phyloP scores from a whole-genome alignment of 2,888 invertebrate genomes.

The Microctonus brassicae region DNA sequence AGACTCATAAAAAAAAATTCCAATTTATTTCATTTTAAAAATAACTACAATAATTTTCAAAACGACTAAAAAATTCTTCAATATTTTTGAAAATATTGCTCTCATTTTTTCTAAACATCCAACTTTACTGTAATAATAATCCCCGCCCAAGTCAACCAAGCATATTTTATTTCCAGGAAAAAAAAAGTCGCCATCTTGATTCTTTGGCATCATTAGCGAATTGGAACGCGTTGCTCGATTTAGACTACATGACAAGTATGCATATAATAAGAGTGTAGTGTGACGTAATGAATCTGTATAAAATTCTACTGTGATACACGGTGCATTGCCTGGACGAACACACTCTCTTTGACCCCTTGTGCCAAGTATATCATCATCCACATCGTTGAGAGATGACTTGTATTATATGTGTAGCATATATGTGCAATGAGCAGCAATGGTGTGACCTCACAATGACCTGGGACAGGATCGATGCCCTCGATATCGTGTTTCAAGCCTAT shows the following conservation, averaged over 20 bases:
- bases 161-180: not conserved
- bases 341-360: conserved; percentile 10
- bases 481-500: conserved; percentile 40
- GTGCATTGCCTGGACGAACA: conserved; percentile 46
- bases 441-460: conserved; percentile 63
- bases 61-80: too few species aligned
- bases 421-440: conserved; percentile 50
- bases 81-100: too few species aligned
- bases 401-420: not conserved
- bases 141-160: conserved; percentile 14
- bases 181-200: conserved; percentile 32
- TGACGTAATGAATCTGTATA: not conserved
- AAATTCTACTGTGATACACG: conserved; percentile 32
- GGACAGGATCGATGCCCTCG: conserved; percentile 66
- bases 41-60: too few species aligned
- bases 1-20: too few species aligned
- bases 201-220: conserved; percentile 56
- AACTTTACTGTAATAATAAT: not conserved
- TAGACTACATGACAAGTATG: conserved; percentile 36
- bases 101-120: too few species aligned
- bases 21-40: too few species aligned
- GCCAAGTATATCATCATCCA: not conserved
- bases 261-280: conserved; percentile 11
- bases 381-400: not conserved
- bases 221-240: conserved; percentile 57